Evolutionary conservation across 1,140 invertebrate species (phyloP), one percentile per base, ranked within the genome.

Genomic region (Idris sp.): DNA sequence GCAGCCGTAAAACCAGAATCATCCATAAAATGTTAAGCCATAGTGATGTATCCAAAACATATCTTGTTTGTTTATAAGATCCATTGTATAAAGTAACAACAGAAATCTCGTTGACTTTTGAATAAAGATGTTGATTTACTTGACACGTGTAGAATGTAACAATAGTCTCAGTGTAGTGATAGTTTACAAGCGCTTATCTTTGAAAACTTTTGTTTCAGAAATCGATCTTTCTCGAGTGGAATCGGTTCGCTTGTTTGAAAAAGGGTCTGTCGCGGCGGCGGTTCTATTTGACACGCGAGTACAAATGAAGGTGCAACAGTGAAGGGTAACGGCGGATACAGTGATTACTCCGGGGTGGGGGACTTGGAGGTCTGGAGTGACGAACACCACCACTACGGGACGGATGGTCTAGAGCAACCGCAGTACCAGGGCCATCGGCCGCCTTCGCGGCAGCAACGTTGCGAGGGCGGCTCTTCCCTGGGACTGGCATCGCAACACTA

Each of bases 291-390:
- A 61, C 64, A 59, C 72, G 13, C 38, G 64, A 51, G 53, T 67
- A 44, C 65, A 59, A 71, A 76, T 58, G 79, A 82, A 56, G 49
- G 79, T 81, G 83, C 80, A 83, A 86, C 83, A 81, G 84, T 86
- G 85, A 86, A 86, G 85, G 85, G 84, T 65, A 86, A 85, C 83
- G 81, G 85, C 76, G 84, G 84, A 69, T 88, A 84, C 79, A 84
- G 84, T 67, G 86, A 88, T 56, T 88, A 88, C 49, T 86, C 86
- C 71, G 86, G 86, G 72, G 85, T 84, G 73, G 84, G 86, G 41
- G 86, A 88, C 78, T 86, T 88, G 71, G 86, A 87, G 59, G 84
- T 88, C 68, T 87, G 86, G 86, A 85, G 82, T 40, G 86, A 88
- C 65, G 86, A 87, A 40, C 81, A 84, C 43, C 76, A 73, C 49